These are phyloP conservation scores for Serinus canaria DNA, from an alignment of 2,113 vertebrate genomes.

Conservation along the genomic window DNA sequence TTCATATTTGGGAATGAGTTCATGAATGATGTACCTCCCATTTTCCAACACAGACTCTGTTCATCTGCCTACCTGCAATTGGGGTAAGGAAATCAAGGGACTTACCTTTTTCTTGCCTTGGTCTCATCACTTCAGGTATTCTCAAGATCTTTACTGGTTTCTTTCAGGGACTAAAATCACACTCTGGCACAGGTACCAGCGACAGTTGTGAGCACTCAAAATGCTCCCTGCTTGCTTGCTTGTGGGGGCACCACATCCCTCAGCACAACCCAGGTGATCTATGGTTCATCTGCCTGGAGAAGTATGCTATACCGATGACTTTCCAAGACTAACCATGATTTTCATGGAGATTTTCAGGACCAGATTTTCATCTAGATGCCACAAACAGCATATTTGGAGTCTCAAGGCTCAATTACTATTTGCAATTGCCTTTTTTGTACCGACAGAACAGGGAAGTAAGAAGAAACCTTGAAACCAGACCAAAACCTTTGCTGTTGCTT, in stretches of 20 bases:
- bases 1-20: neutral
- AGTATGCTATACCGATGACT: neutral
- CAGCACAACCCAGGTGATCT: neutral
- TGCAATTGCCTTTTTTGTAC: neutral
- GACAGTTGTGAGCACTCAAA: neutral
- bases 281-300: neutral
- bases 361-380: neutral
- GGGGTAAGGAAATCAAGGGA: neutral
- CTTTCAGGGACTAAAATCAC: neutral
- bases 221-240: accelerated
- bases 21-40: neutral
- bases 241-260: accelerated
- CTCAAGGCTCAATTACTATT: neutral
- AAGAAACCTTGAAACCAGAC: neutral
- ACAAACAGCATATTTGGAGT: neutral
- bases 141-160: neutral
- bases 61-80: neutral
- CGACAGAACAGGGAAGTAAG: neutral
- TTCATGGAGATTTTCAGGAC: neutral
- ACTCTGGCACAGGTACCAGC: neutral
- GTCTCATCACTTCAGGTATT: neutral
- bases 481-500: neutral
- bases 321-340: neutral
- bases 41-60: neutral
- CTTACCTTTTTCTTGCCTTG: neutral